Evolutionary conservation across 2,797 vertebrate species (phyloP).

Genomic region (Epinephelus awoara): DNA sequence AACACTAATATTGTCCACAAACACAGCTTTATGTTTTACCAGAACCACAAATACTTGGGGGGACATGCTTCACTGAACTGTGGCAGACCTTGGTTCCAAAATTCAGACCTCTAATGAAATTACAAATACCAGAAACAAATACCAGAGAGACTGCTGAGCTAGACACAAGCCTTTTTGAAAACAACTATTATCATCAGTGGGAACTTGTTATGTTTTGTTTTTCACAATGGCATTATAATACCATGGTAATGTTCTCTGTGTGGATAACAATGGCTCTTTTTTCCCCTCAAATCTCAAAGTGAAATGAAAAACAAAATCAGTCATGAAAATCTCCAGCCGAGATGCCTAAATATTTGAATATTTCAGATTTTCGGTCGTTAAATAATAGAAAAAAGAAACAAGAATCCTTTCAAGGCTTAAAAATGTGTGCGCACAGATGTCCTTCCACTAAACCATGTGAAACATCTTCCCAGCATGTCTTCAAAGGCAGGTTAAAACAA

Average conservation of each 20-base stretch:
- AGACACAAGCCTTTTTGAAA: constrained; percentile 69
- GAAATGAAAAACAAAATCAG: constrained; percentile 56
- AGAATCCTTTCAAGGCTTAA: constrained; percentile 48
- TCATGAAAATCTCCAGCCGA: constrained; percentile 12
- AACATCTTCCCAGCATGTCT: constrained; percentile 76
- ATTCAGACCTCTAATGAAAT: constrained; percentile 82
- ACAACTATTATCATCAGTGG: constrained; percentile 80
- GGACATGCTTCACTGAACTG: constrained; percentile 79
- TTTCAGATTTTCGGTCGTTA: constrained; percentile 39
- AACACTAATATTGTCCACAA: constrained; percentile 79
- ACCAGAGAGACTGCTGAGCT: constrained; percentile 73
- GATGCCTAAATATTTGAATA: constrained; percentile 36
- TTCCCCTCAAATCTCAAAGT: constrained; percentile 20
- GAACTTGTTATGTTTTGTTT: constrained; percentile 74
- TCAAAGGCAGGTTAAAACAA: constrained; percentile 86
- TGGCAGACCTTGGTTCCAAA: constrained; percentile 79
- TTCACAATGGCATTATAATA: constrained; percentile 70
- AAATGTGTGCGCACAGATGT: constrained; percentile 70
- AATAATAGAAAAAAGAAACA: constrained; percentile 35
- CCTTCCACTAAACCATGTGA: constrained; percentile 65
- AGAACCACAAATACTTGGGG: constrained; percentile 78
- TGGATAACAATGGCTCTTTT: constrained; percentile 57
- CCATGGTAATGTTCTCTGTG: constrained; percentile 61
- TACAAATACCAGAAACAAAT: constrained; percentile 79
- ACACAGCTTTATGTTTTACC: constrained; percentile 77